Evolutionary conservation across 2,113 vertebrate species (phyloP), one percentile per base, ranked within the genome.

Genomic region (Sterrhoptilus dennistouni): DNA sequence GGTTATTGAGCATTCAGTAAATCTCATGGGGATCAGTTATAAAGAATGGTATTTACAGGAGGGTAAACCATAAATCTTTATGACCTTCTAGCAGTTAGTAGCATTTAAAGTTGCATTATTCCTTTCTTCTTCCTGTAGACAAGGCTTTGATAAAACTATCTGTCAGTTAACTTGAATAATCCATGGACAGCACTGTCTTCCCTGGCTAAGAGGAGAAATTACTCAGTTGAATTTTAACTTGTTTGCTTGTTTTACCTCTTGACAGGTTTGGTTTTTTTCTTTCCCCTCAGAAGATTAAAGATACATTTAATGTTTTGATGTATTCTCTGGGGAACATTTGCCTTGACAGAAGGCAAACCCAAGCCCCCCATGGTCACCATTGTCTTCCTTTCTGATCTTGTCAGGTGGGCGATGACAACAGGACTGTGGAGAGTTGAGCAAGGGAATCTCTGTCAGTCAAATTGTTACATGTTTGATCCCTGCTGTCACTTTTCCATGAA

Each of bases 41-140:
- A 97, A 97, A 95, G 95, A 96, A 89, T 96, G 95, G 81, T 96
- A 96, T 97, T 98, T 96, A 96, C 90, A 85, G 64, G 36, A 95
- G 83, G 83, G 92, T 90, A 96, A 97, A 91, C 94, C 80, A 83
- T 97, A 95, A 96, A 97, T 97, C 95, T 93, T 97, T 77, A 74
- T 97, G 95, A 97, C 96, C 96, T 96, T 97, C 95, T 87, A 97
- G 90, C 42, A 91, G 87, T 96, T 93, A 96, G 89, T 68, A 94
- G 86, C 88, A 82, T 90, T 97, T 98, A 97, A 96, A 96, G 63
- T 84, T 87, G 78, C 89, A 92, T 95, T 89, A 86, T 90, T 97
- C 79, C 71, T 38, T 87, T 92, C 89, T 96, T 96, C 96, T 92
- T 91, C 90, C 88, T 77, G 77, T 71, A 90, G 76, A 96, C 82